Percentiles rank a stretch among this genome's conserved stretches.
These are phyloP conservation scores for Mirounga angustirostris DNA, from an alignment of 2,113 vertebrate species.

Conservation along the genomic window DNA sequence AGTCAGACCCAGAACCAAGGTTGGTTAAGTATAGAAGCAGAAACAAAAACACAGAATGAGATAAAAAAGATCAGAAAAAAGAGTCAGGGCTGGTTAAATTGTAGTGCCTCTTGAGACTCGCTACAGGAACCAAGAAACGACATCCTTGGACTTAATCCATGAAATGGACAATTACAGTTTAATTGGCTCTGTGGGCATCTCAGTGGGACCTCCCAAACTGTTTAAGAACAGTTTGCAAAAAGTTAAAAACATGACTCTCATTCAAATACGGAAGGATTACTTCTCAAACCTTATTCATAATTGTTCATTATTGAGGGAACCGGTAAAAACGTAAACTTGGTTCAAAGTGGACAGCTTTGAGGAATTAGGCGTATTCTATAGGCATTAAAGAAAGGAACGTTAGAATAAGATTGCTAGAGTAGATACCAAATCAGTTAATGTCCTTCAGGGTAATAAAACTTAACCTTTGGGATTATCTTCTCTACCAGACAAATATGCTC, in stretches of 20 bases:
- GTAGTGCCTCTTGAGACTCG: not conserved
- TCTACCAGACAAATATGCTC: not conserved
- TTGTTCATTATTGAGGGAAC: not conserved
- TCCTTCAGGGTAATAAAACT: not conserved
- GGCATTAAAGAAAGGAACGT: not conserved
- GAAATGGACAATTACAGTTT: not conserved
- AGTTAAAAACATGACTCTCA: not conserved
- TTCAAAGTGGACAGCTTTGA: not conserved
- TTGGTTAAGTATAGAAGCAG: not conserved
- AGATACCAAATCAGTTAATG: not conserved
- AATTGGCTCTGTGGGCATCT: not conserved
- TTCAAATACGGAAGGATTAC: not conserved
- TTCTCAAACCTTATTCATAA: not conserved
- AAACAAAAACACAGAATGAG: not conserved
- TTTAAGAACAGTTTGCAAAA: not conserved
- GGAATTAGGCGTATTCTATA: not conserved
- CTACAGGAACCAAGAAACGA: not conserved
- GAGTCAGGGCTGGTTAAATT: not conserved
- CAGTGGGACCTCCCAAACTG: not conserved
- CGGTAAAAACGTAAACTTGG: not conserved
- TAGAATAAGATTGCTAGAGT: not conserved
- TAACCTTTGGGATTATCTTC: conserved; percentile 27
- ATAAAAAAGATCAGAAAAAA: not conserved
- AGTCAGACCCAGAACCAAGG: not conserved
- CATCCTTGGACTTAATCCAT: not conserved